A percentile compares a stretch with the other conserved stretches of the same genome.
These are phyloP conservation scores for Ascaphus truei DNA, from an alignment of 2,113 vertebrate species.

Conservation along the genomic window DNA sequence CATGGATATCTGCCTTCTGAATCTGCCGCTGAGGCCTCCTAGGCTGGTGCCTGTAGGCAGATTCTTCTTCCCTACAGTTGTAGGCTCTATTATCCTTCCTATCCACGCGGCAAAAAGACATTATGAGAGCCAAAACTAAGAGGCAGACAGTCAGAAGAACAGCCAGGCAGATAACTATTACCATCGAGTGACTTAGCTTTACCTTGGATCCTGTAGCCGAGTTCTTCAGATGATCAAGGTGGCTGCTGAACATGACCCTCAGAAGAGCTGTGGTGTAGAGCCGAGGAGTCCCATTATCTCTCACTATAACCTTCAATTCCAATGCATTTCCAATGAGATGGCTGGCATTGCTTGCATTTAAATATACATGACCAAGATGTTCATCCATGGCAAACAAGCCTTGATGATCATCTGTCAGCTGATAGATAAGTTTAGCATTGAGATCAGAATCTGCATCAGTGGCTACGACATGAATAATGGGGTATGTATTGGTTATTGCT, in stretches of 20 bases:
- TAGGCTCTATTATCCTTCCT: conserved; percentile 83
- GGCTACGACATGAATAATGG: conserved; percentile 65
- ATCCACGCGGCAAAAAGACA: conserved; percentile 75
- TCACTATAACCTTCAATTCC: conserved; percentile 67
- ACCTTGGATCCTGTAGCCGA: conserved; percentile 49
- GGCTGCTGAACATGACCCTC: conserved; percentile 71
- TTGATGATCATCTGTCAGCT: conserved; percentile 54
- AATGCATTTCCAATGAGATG: conserved; percentile 69
- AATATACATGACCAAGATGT: conserved; percentile 71
- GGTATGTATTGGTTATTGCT: conserved; percentile 43
- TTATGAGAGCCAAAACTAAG: conserved; percentile 64
- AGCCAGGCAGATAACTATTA: conserved; percentile 70
- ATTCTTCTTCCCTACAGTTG: conserved; percentile 89
- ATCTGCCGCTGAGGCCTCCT: conserved; percentile 87
- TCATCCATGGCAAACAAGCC: conserved; percentile 71
- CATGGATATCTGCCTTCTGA: conserved; percentile 86
- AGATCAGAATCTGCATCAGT: conserved; percentile 74
- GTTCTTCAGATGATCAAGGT: conserved; percentile 74
- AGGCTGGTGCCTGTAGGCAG: conserved; percentile 78
- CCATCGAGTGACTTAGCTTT: conserved; percentile 65
- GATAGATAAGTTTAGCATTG: conserved; percentile 73
- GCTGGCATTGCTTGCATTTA: conserved; percentile 80
- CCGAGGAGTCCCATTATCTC: conserved; percentile 68
- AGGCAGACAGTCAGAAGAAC: conserved; percentile 68
- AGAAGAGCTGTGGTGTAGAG: conserved; percentile 61